A percentile compares a stretch with the other conserved stretches of the same genome.
Conservation (phyloP, 2,113 vertebrate species). For the Boleophthalmus pectinirostris region DNA sequence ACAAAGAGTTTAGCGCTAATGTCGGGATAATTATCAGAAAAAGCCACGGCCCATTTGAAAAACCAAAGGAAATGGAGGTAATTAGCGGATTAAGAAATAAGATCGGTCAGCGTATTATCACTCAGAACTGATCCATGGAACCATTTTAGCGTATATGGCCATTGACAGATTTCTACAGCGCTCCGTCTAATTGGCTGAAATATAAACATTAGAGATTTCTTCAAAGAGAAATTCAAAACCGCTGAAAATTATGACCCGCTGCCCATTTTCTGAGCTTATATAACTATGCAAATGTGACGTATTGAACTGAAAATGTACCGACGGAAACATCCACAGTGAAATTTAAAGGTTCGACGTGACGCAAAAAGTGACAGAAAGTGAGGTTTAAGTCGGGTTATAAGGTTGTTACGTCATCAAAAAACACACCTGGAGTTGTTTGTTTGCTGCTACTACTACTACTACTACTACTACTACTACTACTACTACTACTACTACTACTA, state of each 20-base stretch:
- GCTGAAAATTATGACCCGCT: not conserved
- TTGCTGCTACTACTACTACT: no score
- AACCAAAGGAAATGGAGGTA: constrained; percentile 4
- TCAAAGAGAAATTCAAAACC: not conserved
- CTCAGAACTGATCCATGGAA: not conserved
- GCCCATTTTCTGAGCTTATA: not conserved
- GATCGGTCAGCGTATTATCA: not conserved
- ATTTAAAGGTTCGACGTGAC: no score
- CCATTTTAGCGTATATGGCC: not conserved
- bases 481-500: no score
- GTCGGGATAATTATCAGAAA: constrained; percentile 1
- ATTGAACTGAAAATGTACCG: no score
- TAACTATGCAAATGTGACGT: no score
- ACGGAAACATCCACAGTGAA: no score
- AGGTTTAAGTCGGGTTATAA: no score
- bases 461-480: no score
- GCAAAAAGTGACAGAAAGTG: no score
- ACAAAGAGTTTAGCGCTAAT: constrained; percentile 1
- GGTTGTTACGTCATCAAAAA: no score
- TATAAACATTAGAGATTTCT: not conserved
- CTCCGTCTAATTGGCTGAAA: not conserved
- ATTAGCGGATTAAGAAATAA: not conserved
- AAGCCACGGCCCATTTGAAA: constrained; percentile 2
- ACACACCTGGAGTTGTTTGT: no score
- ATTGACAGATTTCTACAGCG: not conserved